Conservation (phyloP, 2,113 vertebrate species). For the Oplegnathus fasciatus region DNA sequence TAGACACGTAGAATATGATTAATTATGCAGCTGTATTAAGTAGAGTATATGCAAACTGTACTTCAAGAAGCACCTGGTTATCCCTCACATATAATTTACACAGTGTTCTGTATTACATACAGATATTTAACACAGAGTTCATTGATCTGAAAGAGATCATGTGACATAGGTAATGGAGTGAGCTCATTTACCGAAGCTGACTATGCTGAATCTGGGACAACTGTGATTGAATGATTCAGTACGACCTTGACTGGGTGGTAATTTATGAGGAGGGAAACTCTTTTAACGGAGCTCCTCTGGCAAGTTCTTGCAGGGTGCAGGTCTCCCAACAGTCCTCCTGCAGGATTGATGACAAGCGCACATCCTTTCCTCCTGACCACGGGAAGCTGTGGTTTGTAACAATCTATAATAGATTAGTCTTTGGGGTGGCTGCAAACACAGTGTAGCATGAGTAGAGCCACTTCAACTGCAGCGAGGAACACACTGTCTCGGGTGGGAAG, state of each 20-base stretch:
- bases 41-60: neutral
- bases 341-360: no score
- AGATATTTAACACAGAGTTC: neutral
- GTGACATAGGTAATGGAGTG: slow-evolving; percentile 19
- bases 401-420: neutral
- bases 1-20: neutral
- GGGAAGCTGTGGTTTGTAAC: neutral
- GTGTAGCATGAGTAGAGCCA: neutral
- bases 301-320: neutral
- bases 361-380: neutral
- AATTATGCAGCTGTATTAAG: neutral
- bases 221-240: neutral
- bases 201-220: neutral
- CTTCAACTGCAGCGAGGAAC: neutral
- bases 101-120: neutral
- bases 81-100: no score
- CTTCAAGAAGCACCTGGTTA: neutral
- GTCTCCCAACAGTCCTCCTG: neutral
- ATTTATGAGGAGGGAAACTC: neutral
- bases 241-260: neutral
- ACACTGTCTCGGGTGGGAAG: neutral
- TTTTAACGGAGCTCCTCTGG: neutral
- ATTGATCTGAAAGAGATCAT: neutral
- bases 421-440: neutral
- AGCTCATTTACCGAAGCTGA: neutral